Percentiles rank a stretch among this genome's conserved stretches.
Conservation (phyloP, 35 echinoderm and acorn worm species). For the Acanthaster planci region DNA sequence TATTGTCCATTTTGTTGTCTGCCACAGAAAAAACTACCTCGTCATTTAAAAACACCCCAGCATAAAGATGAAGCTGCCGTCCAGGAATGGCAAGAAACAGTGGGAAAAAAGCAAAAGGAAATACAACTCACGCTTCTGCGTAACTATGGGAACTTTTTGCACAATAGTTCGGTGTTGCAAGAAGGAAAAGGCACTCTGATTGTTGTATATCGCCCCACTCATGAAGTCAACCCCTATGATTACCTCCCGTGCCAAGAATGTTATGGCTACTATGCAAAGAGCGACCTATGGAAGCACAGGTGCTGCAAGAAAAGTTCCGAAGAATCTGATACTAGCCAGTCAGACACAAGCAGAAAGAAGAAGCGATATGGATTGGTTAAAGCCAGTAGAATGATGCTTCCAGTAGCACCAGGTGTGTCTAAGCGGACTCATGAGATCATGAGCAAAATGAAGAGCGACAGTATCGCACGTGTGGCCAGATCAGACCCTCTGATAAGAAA, state of each 20-base stretch:
- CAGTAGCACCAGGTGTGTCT: constrained; percentile 16
- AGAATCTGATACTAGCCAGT: constrained; percentile 25
- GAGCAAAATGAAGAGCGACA: constrained; percentile 14
- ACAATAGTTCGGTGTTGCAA: constrained; percentile 55
- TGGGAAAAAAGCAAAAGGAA: constrained; percentile 10
- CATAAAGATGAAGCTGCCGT: constrained; percentile 48
- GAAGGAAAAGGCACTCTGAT: constrained; percentile 57
- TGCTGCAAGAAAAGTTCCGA: constrained; percentile 26
- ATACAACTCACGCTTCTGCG: constrained; percentile 48
- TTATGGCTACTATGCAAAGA: constrained; percentile 56
- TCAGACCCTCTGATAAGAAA: constrained; percentile 22
- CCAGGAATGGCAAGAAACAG: constrained; percentile 28
- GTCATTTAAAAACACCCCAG: constrained; percentile 13
- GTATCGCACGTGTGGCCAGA: constrained; percentile 7
- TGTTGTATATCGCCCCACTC: constrained; percentile 46
- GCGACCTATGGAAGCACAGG: constrained; percentile 64
- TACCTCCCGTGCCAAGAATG: constrained; percentile 69
- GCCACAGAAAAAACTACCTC: constrained; percentile 54
- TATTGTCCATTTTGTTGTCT: constrained; percentile 47
- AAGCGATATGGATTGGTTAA: not conserved
- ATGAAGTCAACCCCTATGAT: constrained; percentile 33
- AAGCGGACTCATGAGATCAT: constrained; percentile 26
- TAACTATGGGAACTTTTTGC: constrained; percentile 63
- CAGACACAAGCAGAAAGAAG: constrained; percentile 36
- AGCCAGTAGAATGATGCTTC: constrained; percentile 44